A percentile compares a stretch with the other conserved stretches of the same genome.
phyloP scores from a whole-genome alignment of 2,113 vertebrate genomes.

The Neolamprologus modestus region DNA sequence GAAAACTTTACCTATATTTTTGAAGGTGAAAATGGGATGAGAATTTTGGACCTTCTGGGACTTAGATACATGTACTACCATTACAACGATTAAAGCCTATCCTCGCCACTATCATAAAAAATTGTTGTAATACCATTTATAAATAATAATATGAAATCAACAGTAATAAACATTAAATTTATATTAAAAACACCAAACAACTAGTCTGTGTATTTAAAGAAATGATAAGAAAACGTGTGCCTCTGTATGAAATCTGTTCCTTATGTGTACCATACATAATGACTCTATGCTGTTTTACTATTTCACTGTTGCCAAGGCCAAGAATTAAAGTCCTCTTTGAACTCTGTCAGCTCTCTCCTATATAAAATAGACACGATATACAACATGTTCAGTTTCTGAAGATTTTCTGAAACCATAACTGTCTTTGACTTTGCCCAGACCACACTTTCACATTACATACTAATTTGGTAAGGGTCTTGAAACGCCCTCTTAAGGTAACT shows the following conservation, averaged over 20 bases:
- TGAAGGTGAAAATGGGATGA: not conserved
- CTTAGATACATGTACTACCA: not conserved
- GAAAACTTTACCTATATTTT: not conserved
- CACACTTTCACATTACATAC: not conserved
- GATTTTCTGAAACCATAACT: not conserved
- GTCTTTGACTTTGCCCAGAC: not conserved
- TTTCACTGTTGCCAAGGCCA: not conserved
- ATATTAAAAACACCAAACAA: not conserved
- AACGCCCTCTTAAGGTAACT: not conserved
- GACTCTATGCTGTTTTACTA: not conserved
- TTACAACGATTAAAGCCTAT: not conserved
- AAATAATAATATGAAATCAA: not conserved
- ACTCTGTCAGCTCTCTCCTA: not conserved
- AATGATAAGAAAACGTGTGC: not conserved
- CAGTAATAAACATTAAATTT: not conserved
- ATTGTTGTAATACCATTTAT: not conserved
- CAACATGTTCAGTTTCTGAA: not conserved
- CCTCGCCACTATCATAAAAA: not conserved
- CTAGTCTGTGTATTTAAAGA: not conserved
- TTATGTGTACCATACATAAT: not conserved
- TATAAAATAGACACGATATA: not conserved
- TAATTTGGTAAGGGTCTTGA: not conserved
- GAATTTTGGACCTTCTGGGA: not conserved
- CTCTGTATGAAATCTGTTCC: not conserved
- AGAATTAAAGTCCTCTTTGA: not conserved